Evolutionary conservation across 2,113 vertebrate species (phyloP).

Genomic region (Gobio gobio): DNA sequence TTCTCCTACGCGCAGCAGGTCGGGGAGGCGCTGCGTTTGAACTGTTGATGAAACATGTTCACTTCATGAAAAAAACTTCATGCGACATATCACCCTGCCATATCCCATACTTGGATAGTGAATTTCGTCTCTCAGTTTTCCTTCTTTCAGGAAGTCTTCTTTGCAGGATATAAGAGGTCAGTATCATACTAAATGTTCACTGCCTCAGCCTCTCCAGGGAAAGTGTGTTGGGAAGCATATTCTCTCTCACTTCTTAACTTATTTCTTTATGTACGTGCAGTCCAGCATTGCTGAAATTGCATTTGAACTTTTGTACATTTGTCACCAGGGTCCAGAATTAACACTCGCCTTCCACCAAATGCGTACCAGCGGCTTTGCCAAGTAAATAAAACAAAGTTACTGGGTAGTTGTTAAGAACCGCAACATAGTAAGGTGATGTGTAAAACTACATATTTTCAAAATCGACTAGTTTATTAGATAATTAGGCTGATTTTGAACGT

Average conservation of each 20-base stretch:
- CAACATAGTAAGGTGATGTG: neutral
- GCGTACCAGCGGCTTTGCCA: neutral
- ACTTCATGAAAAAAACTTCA: constrained; percentile 21
- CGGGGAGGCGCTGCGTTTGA: neutral
- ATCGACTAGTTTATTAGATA: neutral
- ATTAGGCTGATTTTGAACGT: neutral
- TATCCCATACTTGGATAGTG: constrained; percentile 25
- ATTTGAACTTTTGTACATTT: neutral
- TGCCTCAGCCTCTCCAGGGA: constrained; percentile 43
- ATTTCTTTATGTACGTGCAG: constrained; percentile 36
- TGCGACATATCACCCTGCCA: constrained; percentile 17
- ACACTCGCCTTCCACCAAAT: neutral
- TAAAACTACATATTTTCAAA: neutral
- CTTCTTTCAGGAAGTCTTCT: constrained; percentile 43
- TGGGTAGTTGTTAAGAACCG: neutral
- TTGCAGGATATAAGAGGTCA: constrained; percentile 44
- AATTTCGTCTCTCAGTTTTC: constrained; percentile 31
- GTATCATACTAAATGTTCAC: constrained; percentile 21
- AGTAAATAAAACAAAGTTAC: neutral
- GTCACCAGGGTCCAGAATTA: constrained; percentile 22
- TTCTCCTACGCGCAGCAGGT: neutral
- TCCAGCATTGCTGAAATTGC: neutral
- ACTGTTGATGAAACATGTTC: constrained; percentile 22
- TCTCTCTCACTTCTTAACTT: constrained; percentile 49
- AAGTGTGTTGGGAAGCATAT: constrained; percentile 44